Evolutionary conservation across 92 coral and sea anemone species (phyloP).

Genomic region (Porites cylindrica): DNA sequence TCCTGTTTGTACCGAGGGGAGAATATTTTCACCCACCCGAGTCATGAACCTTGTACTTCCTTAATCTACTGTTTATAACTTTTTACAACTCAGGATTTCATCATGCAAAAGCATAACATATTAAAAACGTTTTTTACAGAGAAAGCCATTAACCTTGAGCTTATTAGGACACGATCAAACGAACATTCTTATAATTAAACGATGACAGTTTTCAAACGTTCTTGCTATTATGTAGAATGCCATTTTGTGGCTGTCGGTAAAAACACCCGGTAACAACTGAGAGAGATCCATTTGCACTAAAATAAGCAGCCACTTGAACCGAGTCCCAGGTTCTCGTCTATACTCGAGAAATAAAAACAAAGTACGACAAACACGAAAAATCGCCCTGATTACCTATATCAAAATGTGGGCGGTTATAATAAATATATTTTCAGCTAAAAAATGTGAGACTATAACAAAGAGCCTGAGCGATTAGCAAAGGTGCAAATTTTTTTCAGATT

Average conservation of each 20-base stretch:
- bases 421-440: not conserved
- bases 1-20: no score
- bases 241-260: conserved; percentile 32
- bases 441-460: not conserved
- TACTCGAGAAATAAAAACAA: conserved; percentile 30
- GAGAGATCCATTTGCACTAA: conserved; percentile 24
- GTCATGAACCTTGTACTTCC: not conserved
- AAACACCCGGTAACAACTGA: conserved; percentile 5
- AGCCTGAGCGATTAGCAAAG: conserved; percentile 40
- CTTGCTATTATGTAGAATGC: conserved; percentile 34
- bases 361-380: not conserved
- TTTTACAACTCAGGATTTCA: not conserved
- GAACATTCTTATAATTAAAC: conserved; percentile 52
- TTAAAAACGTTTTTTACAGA: conserved; percentile 25
- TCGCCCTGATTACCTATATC: no score
- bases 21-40: conserved; percentile 16
- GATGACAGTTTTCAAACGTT: conserved; percentile 43
- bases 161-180: conserved; percentile 59
- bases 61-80: not conserved
- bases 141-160: conserved; percentile 50
- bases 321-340: conserved; percentile 23
- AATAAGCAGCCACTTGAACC: conserved; percentile 33
- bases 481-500: conserved; percentile 53
- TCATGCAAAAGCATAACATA: conserved; percentile 37
- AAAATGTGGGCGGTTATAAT: conserved; percentile 7